Evolutionary conservation across 2,113 vertebrate genomes (phyloP).

Genomic region (Leptodactylus fuscus): DNA sequence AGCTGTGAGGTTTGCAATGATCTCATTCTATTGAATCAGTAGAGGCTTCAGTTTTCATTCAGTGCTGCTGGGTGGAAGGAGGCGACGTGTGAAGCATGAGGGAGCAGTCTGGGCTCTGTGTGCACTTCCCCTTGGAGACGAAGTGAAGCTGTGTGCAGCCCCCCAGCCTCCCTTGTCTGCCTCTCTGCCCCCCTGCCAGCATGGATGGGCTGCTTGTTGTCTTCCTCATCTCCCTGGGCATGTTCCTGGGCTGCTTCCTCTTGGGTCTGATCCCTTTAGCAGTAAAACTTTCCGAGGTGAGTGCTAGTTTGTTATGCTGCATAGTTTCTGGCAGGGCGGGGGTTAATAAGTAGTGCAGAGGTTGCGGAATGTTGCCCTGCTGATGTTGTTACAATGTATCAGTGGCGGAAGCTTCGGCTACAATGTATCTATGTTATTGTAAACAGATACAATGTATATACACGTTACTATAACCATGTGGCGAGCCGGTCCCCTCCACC

Average conservation of each 20-base stretch:
- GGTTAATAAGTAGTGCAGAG: not conserved
- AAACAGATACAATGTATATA: not conserved
- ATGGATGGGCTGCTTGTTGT: constrained; percentile 78
- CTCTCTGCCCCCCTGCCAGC: constrained; percentile 6
- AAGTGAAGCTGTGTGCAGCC: not conserved
- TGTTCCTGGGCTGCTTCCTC: constrained; percentile 79
- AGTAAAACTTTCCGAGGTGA: constrained; percentile 78
- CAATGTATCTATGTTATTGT: not conserved
- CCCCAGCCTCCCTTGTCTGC: not conserved
- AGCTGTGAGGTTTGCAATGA: not conserved
- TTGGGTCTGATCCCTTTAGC: constrained; percentile 78
- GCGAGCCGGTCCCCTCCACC: no score
- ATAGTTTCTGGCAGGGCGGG: not conserved
- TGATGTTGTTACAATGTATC: constrained; percentile 6
- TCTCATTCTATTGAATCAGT: not conserved
- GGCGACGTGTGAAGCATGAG: constrained; percentile 49
- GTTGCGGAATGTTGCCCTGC: not conserved
- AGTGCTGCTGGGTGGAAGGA: constrained; percentile 13
- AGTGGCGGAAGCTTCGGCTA: not conserved
- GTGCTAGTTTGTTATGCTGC: not conserved
- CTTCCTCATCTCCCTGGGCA: constrained; percentile 74
- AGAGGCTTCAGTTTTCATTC: constrained; percentile 19
- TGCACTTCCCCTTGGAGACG: constrained; percentile 32
- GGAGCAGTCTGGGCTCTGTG: not conserved
- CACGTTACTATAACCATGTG: no score